Evolutionary conservation across 1,140 invertebrate species (phyloP), one percentile per base, ranked within the genome.

Genomic region (Wiebesia pumilae): DNA sequence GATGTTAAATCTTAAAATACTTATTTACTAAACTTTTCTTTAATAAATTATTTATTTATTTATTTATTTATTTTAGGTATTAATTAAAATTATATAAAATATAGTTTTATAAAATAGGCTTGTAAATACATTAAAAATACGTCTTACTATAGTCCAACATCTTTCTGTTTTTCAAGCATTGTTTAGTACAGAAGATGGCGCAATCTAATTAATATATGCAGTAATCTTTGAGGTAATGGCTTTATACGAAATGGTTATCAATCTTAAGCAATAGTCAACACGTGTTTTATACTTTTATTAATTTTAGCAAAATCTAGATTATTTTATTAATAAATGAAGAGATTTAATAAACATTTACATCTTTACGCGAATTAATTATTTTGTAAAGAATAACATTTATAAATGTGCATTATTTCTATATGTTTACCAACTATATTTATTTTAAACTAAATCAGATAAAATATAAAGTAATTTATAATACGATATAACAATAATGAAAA

Each of bases 401-500:
- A 38, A 24, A 24, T 73, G 21, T 40, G 35, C 9, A 73, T 73
- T 40, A 73, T 73, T 73, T 24, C 19, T 69, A 69, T 33, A 19
- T 35, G 1, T 69, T 40, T 73, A 24, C 19, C 0, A 40, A 73
- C 1, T 24, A 21, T 4, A 24, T 40, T 73, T 40, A 14, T 33
- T 73, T 3, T 1, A 73, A 73, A 54, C 7, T 12, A 62, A 62
- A 62, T 24, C 58, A 27, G 27, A 62, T 27, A 62, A 62, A 24
- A 62, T 62, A 27, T 62, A 24, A 27, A 62, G 0, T 1, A 62
- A 27, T 1, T 27, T 6, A 62, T 62, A 14, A 27, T 62, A 27
- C 4, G 10, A 43, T 38, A 43, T 3, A 33, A 65, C 2, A 38
- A 40, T 89, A 89, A 71, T 40, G 24, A 73, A 71, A 35, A 81